Percentiles rank a stretch among this genome's conserved stretches.
Evolutionary conservation across 2,113 vertebrate genomes (phyloP).

Genomic region (Hystrix brachyura): DNA sequence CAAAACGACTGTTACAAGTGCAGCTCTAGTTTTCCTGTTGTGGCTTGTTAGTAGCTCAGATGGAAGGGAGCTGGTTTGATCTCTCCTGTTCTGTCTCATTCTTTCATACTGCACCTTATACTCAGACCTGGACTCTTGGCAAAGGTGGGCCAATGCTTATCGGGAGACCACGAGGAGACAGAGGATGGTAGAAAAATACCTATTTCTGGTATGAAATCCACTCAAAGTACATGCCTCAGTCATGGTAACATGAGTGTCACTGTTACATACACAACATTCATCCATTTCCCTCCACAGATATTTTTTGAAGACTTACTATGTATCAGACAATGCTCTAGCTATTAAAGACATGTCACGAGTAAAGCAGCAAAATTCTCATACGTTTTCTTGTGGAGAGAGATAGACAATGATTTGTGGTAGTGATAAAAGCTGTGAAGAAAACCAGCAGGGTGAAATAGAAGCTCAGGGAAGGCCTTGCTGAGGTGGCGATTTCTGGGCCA

Average conservation of each 20-base stretch:
- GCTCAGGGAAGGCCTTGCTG: neutral
- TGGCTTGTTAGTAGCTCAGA: neutral
- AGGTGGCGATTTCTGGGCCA: neutral
- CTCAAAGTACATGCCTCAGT: neutral
- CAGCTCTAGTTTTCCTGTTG: neutral
- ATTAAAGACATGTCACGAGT: neutral
- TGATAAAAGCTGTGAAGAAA: neutral
- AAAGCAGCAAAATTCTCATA: neutral
- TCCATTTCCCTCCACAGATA: neutral
- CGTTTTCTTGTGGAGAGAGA: neutral
- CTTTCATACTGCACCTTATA: neutral
- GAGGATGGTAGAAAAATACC: neutral
- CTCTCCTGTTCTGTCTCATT: neutral
- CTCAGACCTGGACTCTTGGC: neutral
- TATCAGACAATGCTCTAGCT: neutral
- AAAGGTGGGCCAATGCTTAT: neutral
- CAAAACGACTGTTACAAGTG: neutral
- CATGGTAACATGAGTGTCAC: neutral
- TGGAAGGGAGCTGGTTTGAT: neutral
- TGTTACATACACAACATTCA: neutral
- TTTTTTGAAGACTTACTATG: neutral
- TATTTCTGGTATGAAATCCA: neutral
- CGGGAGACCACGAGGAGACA: neutral
- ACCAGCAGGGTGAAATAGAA: neutral
- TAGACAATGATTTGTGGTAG: neutral